Conservation (phyloP, 2,113 vertebrate species). For the Mus spicilegus region DNA sequence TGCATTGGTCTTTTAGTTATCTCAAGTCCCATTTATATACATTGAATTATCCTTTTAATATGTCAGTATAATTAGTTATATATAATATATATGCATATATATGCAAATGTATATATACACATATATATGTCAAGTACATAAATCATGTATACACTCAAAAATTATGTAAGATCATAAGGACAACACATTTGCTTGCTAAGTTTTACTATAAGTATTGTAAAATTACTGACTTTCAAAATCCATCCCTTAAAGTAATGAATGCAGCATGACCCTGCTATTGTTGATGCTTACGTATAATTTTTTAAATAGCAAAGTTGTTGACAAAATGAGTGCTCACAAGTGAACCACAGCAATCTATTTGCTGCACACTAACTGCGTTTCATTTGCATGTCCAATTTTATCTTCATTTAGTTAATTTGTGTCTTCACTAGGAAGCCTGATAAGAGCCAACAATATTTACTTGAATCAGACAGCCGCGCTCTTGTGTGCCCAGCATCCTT, state of each 20-base stretch:
- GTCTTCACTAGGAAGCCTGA: background rate
- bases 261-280: background rate
- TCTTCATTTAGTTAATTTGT: constrained; percentile 24
- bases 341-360: background rate
- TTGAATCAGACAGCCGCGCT: background rate
- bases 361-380: background rate
- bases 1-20: background rate
- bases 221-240: background rate
- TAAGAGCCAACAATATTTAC: background rate
- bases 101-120: too few species aligned
- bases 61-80: background rate
- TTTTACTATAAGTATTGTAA: background rate
- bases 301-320: background rate
- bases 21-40: background rate
- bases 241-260: background rate
- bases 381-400: background rate
- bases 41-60: background rate
- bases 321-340: background rate
- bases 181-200: background rate
- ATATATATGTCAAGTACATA: background rate
- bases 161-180: background rate
- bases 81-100: too few species aligned
- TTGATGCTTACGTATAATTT: background rate
- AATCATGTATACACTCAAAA: background rate
- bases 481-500: background rate